Base-by-base conservation (phyloP, 2,888 invertebrate species). In the Digitonthophagus gazella region DNA sequence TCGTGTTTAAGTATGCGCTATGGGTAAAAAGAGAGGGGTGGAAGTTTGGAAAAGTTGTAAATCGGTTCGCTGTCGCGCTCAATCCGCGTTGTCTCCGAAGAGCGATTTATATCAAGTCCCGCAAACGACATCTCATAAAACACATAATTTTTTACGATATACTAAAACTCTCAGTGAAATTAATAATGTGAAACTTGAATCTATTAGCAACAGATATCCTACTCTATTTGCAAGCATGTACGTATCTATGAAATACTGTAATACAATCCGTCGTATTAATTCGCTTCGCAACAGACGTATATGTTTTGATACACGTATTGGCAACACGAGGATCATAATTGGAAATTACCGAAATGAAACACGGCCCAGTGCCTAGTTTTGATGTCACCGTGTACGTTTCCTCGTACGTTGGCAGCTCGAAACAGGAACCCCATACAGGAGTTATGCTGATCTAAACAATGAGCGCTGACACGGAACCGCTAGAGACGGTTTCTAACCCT, bases 1-100 rank as follows among this genome's bases (percentile, higher is more conserved):
- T 66, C 15, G 66, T 54, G 56, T 66, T 66, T 66, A 66, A 66
- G 66, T 57, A 58, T 66, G 56, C 66, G 56, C 57, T 66, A 16
- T 19, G 56, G 28, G 56, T 66, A 22, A 66, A 66, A 64, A 54
- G 8, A 64, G 22, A n/a, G 20, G 18, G 61, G 18, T 14, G 18
- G 61, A 61, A 61, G 16, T 61, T 61, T 61, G 18, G 18, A 4
- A 19, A 61, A 61, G 61, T 16, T 61, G 61, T 61, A 61, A 61
- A 61, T 61, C 20, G 61, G 61, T 61, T 18, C 61, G 61, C 61
- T 61, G 61, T 61, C 61, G 18, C 18, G 61, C 61, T n/a, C 61
- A 61, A 61, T 61, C 61, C 19, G 18, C 18, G 61, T 61, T 61
- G 28, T 44, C 28, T 44, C 28, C 28, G 28, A 3, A 44, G 28